Conservation (phyloP, 2,888 invertebrate genomes). For the Tridacna crocea region DNA sequence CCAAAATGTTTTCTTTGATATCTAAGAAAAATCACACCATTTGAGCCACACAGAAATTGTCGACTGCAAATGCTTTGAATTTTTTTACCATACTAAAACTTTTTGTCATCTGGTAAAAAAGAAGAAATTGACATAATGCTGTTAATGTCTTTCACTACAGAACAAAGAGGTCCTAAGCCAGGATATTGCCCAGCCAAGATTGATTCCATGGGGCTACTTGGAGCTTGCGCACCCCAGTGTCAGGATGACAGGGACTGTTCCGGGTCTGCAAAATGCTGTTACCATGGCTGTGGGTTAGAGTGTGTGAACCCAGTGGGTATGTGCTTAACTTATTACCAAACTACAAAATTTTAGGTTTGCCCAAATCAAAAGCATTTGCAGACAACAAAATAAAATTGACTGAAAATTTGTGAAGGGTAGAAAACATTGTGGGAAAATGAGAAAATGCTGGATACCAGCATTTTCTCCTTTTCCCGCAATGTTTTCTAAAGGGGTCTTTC, state of each 20-base stretch:
- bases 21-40: too few species aligned
- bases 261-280: slow-evolving; percentile 51
- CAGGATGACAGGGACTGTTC: slow-evolving; percentile 46
- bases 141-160: neutral
- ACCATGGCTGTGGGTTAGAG: slow-evolving; percentile 50
- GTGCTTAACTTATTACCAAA: slow-evolving; percentile 10
- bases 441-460: neutral
- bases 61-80: too few species aligned
- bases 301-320: slow-evolving; percentile 54
- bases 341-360: too few species aligned
- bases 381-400: too few species aligned
- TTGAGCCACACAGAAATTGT: too few species aligned
- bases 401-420: too few species aligned
- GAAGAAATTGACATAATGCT: too few species aligned
- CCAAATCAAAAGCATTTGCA: too few species aligned
- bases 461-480: neutral
- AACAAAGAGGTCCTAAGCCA: slow-evolving; percentile 34
- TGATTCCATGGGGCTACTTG: slow-evolving; percentile 51
- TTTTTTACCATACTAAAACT: too few species aligned
- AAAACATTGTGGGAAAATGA: neutral
- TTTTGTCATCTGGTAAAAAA: too few species aligned
- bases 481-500: neutral
- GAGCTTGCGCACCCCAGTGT: slow-evolving; percentile 58
- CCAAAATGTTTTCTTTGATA: neutral
- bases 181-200: slow-evolving; percentile 52